Percentiles rank a stretch among this genome's conserved stretches.
Evolutionary conservation across 2,797 vertebrate species (phyloP).

Genomic region (Cynopterus sphinx): DNA sequence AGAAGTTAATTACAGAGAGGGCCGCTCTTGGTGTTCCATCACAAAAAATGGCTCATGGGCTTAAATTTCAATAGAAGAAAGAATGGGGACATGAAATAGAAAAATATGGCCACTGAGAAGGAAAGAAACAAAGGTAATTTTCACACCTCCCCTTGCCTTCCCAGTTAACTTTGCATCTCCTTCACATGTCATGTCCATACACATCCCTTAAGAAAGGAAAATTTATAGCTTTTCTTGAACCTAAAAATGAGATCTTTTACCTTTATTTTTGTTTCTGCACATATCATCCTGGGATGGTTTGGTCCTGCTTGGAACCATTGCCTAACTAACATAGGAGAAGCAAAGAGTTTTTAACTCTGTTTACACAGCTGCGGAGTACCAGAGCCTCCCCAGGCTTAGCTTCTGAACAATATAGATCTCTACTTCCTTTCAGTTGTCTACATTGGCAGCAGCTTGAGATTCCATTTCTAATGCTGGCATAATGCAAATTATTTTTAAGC

Average conservation of each 20-base stretch:
- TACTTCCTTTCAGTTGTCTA: slow-evolving; percentile 80
- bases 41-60: neutral
- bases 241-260: neutral
- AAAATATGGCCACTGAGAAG: neutral
- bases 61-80: neutral
- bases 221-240: neutral
- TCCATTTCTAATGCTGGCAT: slow-evolving; percentile 77
- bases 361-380: slow-evolving; percentile 64
- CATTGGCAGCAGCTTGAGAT: slow-evolving; percentile 70
- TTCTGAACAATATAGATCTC: slow-evolving; percentile 70
- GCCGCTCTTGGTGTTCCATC: neutral
- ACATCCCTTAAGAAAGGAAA: neutral
- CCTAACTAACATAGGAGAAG: slow-evolving; percentile 25
- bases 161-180: no score
- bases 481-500: slow-evolving; percentile 80
- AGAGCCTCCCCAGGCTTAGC: slow-evolving; percentile 56
- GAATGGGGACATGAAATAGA: neutral
- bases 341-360: slow-evolving; percentile 37
- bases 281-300: neutral
- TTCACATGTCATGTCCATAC: neutral
- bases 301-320: neutral
- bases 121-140: neutral
- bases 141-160: neutral
- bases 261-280: neutral
- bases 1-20: neutral